Conservation (phyloP, 2,113 vertebrate species). For the Oriolus oriolus region DNA sequence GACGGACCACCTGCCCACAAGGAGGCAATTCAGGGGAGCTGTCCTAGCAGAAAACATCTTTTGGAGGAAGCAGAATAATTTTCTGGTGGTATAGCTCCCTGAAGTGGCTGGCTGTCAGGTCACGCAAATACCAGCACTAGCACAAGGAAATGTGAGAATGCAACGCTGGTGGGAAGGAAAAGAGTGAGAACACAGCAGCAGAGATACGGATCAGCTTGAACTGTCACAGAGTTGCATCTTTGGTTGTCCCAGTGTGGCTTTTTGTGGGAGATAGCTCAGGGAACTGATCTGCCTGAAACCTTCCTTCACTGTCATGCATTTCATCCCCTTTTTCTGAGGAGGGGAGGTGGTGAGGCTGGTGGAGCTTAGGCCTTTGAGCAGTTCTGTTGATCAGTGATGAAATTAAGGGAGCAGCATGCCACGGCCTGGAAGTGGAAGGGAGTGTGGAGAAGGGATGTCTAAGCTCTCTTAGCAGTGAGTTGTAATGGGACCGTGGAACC, state of each 20-base stretch:
- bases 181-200: not conserved
- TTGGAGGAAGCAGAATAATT: not conserved
- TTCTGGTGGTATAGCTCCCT: not conserved
- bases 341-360: not conserved
- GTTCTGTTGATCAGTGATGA: not conserved
- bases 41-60: not conserved
- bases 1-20: not conserved
- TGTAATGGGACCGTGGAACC: not conserved
- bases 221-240: not conserved
- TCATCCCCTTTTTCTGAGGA: not conserved
- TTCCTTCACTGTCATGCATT: not conserved
- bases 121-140: not conserved
- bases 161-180: not conserved
- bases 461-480: not conserved
- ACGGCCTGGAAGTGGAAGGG: not conserved
- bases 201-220: not conserved
- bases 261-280: not conserved
- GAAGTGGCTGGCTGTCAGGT: not conserved
- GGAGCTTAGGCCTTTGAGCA: not conserved
- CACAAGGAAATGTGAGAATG: not conserved
- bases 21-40: not conserved
- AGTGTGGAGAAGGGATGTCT: not conserved
- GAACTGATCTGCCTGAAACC: not conserved
- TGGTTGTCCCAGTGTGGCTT: not conserved
- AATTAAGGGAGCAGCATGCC: not conserved